phyloP scores from a whole-genome alignment of 2,113 vertebrate species.

The Cyprinodon tularosa region DNA sequence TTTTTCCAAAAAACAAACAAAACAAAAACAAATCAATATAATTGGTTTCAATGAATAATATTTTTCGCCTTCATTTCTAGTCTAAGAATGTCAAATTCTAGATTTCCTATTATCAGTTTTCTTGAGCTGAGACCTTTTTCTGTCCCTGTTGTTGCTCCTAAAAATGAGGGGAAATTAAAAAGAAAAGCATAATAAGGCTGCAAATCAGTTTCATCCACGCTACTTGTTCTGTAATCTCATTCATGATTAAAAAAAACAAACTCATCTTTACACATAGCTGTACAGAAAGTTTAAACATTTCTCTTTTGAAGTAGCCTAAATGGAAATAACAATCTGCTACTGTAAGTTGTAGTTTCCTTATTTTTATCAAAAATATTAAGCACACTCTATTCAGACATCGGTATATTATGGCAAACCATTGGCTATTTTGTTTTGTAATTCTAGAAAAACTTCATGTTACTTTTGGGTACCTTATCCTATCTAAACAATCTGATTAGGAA shows the following conservation, averaged over 20 bases:
- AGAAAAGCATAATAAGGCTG: background rate
- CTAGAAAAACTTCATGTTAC: too few species aligned
- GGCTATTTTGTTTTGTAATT: too few species aligned
- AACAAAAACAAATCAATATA: too few species aligned
- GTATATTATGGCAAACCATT: too few species aligned
- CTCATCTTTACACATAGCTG: background rate
- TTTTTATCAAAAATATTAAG: too few species aligned
- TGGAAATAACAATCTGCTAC: background rate
- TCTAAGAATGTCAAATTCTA: background rate
- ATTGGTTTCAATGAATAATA: too few species aligned
- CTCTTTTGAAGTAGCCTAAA: background rate
- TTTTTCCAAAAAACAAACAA: too few species aligned
- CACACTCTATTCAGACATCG: too few species aligned
- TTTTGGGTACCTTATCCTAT: too few species aligned
- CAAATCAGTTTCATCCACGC: background rate
- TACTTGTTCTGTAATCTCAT: background rate
- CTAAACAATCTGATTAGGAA: too few species aligned
- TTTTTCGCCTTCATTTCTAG: too few species aligned
- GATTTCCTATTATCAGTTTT: constrained; percentile 21
- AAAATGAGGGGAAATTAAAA: background rate
- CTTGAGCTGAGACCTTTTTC: constrained; percentile 20
- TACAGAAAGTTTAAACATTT: background rate
- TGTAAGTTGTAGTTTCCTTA: background rate
- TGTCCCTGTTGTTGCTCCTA: constrained; percentile 2
- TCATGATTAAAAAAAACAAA: background rate